These are phyloP conservation scores for Indicator maculatus DNA, from an alignment of 2,113 vertebrate species.

Conservation along the genomic window DNA sequence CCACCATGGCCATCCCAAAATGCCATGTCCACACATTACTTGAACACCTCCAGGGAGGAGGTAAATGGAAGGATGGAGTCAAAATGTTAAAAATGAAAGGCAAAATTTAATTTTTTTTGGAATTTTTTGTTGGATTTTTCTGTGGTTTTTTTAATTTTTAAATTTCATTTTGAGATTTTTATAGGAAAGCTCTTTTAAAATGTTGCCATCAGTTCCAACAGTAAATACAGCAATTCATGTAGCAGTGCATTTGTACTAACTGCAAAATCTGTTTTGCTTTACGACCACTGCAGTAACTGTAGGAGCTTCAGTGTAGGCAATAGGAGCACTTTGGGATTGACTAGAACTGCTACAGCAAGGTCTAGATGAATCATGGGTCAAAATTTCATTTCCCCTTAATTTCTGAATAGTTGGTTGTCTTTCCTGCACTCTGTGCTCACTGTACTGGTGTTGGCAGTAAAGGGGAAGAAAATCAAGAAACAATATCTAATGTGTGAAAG, in stretches of 20 bases:
- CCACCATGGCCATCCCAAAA: too few relatives aligned
- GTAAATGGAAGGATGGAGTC: not conserved
- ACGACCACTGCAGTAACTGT: not conserved
- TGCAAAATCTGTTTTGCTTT: not conserved
- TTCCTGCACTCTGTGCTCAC: not conserved
- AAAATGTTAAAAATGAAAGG: not conserved
- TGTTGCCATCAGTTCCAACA: not conserved
- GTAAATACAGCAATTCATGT: not conserved
- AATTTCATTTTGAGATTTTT: not conserved
- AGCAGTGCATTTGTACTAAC: not conserved
- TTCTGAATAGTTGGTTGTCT: not conserved
- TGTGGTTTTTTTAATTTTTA: not conserved
- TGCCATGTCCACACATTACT: too few relatives aligned
- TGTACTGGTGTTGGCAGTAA: not conserved
- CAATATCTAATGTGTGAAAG: not conserved
- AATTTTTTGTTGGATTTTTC: not conserved
- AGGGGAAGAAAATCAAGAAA: not conserved
- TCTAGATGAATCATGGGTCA: not conserved
- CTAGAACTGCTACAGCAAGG: not conserved
- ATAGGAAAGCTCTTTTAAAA: not conserved
- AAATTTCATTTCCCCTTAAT: not conserved
- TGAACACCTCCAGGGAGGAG: too few relatives aligned
- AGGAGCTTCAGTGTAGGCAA: not conserved
- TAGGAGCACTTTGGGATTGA: not conserved
- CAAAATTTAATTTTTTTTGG: accelerated